A percentile compares a stretch with the other conserved stretches of the same genome.
Conservation (phyloP, 53 echinoderm and acorn worm species). For the Mesocentrotus franciscanus region DNA sequence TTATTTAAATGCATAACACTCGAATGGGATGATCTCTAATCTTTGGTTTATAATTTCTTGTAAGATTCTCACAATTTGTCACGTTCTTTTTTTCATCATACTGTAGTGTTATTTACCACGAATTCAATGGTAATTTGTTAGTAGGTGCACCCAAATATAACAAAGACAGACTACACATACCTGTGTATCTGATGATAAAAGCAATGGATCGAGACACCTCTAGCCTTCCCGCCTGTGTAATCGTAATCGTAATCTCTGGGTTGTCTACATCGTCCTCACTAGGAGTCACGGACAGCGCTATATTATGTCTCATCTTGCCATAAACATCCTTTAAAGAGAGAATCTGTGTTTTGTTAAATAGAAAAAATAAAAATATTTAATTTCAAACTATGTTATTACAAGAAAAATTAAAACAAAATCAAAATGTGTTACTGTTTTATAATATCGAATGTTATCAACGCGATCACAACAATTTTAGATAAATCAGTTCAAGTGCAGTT, state of each 20-base stretch:
- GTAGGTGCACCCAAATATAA: background rate
- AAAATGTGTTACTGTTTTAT: no score
- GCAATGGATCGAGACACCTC: background rate
- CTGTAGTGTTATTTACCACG: background rate
- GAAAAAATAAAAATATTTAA: background rate
- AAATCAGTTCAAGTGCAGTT: no score
- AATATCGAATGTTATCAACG: no score
- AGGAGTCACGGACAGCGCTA: background rate
- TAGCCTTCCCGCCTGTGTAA: background rate
- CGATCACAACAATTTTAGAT: no score
- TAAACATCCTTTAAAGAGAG: background rate
- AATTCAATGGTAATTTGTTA: background rate
- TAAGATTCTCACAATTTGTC: background rate
- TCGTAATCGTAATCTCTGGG: background rate
- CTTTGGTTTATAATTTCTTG: background rate
- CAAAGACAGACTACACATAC: background rate
- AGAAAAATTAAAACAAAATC: no score
- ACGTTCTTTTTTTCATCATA: no score
- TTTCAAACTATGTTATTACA: no score
- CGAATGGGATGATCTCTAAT: background rate
- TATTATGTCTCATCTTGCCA: background rate
- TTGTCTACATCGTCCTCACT: background rate
- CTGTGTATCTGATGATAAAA: slow-evolving; percentile 6
- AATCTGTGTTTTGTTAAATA: background rate
- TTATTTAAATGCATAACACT: background rate